Conservation (phyloP, 2,888 invertebrate species). For the Drosophila algonquin region DNA sequence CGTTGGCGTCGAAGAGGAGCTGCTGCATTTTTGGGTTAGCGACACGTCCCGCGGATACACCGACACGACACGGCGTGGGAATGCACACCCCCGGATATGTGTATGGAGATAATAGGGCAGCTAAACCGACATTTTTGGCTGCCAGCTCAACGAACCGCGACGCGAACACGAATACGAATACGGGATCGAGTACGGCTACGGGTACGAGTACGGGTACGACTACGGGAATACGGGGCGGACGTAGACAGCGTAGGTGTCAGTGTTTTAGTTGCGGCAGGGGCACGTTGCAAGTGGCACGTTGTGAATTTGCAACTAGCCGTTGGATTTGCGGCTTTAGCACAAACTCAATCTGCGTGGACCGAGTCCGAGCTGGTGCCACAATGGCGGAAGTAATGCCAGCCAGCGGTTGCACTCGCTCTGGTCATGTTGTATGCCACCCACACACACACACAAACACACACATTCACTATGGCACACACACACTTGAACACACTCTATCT, state of each 20-base stretch:
- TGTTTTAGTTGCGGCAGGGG: slow-evolving; percentile 56
- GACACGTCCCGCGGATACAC: slow-evolving; percentile 43
- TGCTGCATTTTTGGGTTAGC: slow-evolving; percentile 38
- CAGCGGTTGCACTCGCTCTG: slow-evolving; percentile 42
- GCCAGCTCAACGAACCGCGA: slow-evolving; percentile 40
- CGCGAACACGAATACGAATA: slow-evolving; percentile 28
- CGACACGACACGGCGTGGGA: slow-evolving; percentile 18
- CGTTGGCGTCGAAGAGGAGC: background rate
- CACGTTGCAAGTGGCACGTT: slow-evolving; percentile 63
- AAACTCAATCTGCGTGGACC: slow-evolving; percentile 39
- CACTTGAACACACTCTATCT: background rate
- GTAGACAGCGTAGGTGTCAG: slow-evolving; percentile 58
- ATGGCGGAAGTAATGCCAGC: slow-evolving; percentile 46
- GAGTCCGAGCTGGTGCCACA: slow-evolving; percentile 34
- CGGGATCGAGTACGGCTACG: background rate
- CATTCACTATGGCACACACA: slow-evolving; percentile 11
- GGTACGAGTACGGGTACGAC: background rate
- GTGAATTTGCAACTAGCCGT: slow-evolving; percentile 64
- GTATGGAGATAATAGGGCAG: slow-evolving; percentile 62
- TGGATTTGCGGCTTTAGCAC: slow-evolving; percentile 65
- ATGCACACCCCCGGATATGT: slow-evolving; percentile 11
- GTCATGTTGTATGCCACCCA: slow-evolving; percentile 47
- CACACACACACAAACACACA: slow-evolving; percentile 15
- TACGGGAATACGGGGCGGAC: background rate
- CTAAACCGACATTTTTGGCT: slow-evolving; percentile 72